Evolutionary conservation across 2,888 invertebrate genomes (phyloP).

Genomic region (Cybosia mesomella): DNA sequence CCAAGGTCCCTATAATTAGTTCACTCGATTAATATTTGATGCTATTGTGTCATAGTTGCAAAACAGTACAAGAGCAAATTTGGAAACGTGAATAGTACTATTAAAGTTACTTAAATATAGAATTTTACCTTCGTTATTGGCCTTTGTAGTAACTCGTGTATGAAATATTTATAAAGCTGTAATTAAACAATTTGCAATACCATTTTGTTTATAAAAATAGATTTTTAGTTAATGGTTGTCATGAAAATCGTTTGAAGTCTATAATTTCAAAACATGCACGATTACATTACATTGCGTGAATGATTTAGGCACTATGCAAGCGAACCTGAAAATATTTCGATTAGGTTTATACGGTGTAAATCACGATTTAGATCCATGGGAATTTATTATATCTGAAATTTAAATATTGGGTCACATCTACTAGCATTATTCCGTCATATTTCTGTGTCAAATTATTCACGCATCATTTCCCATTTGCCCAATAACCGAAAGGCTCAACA

Average conservation of each 20-base stretch:
- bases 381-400: background rate
- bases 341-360: slow-evolving; percentile 29
- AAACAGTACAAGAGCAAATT: slow-evolving; percentile 49
- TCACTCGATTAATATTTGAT: slow-evolving; percentile 52
- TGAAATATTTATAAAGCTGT: slow-evolving; percentile 71
- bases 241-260: slow-evolving; percentile 36
- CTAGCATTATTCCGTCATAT: background rate
- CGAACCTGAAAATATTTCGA: slow-evolving; percentile 31
- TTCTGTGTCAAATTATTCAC: background rate
- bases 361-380: slow-evolving; percentile 29
- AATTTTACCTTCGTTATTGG: slow-evolving; percentile 68
- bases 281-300: slow-evolving; percentile 25
- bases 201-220: slow-evolving; percentile 58
- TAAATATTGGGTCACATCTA: background rate
- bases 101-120: slow-evolving; percentile 51
- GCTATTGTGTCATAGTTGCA: slow-evolving; percentile 51
- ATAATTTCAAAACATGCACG: slow-evolving; percentile 37
- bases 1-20: slow-evolving; percentile 55
- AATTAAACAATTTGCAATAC: slow-evolving; percentile 73
- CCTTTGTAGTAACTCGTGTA: slow-evolving; percentile 69
- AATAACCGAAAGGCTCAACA: background rate
- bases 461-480: background rate
- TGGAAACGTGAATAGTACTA: slow-evolving; percentile 49
- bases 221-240: slow-evolving; percentile 37
- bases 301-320: slow-evolving; percentile 44